Evolutionary conservation across 2,888 invertebrate genomes (phyloP).

Genomic region (Drosophila buzzatii): DNA sequence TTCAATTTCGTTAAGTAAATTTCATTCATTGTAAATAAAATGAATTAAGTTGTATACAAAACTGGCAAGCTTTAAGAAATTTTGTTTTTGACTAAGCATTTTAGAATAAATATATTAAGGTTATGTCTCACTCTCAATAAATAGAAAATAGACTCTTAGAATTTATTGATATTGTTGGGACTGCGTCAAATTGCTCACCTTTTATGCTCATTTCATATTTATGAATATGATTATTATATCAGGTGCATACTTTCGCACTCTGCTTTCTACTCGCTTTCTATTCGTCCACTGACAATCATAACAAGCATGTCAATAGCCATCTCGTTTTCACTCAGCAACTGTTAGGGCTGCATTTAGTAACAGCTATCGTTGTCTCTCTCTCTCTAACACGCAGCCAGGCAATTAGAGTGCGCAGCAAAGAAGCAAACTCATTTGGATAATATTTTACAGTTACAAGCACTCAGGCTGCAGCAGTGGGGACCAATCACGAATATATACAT

Average conservation of each 20-base stretch:
- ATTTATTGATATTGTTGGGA: too few relatives aligned
- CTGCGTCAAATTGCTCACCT: too few relatives aligned
- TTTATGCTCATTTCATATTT: too few relatives aligned
- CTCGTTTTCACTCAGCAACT: neutral
- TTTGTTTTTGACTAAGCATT: neutral
- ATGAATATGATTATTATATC: too few relatives aligned
- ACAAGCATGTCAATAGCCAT: neutral
- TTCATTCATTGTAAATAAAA: neutral
- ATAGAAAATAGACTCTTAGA: too few relatives aligned
- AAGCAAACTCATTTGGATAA: neutral
- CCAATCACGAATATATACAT: neutral
- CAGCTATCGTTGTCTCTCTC: neutral
- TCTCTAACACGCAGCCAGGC: neutral
- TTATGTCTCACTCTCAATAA: too few relatives aligned
- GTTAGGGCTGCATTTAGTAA: neutral
- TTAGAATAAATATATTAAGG: neutral
- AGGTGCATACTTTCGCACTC: too few relatives aligned
- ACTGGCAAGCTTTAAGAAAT: neutral
- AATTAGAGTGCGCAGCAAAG: neutral
- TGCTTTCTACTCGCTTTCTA: neutral
- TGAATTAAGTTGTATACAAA: neutral
- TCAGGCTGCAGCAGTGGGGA: neutral
- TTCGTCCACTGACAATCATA: neutral
- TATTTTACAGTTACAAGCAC: neutral
- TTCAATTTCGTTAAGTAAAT: neutral